These are phyloP conservation scores for Microtus richardsoni DNA, from an alignment of 2,113 vertebrate genomes.

Conservation along the genomic window DNA sequence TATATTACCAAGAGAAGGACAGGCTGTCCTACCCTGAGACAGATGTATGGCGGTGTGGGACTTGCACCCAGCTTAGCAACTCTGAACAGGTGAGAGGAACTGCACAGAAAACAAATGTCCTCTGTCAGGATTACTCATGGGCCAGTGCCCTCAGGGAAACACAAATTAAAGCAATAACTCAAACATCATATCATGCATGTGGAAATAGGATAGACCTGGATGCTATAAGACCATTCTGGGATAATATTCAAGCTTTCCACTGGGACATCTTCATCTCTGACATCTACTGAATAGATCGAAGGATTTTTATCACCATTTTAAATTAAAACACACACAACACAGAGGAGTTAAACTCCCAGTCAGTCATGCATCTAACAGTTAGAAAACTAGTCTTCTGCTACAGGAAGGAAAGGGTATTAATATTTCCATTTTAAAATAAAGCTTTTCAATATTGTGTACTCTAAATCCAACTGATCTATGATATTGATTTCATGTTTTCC, in stretches of 20 bases:
- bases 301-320: neutral
- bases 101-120: conserved; percentile 56
- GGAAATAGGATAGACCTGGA: conserved; percentile 32
- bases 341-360: neutral
- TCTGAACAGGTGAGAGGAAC: neutral
- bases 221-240: conserved; percentile 38
- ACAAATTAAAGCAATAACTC: conserved; percentile 74
- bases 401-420: neutral
- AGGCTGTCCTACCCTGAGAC: neutral
- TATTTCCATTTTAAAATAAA: neutral
- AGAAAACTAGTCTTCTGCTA: neutral
- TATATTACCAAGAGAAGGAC: neutral
- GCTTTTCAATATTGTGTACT: neutral
- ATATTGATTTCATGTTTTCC: neutral
- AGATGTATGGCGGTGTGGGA: neutral
- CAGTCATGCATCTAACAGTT: neutral
- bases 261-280: conserved; percentile 2
- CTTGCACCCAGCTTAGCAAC: neutral
- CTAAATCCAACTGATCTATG: neutral
- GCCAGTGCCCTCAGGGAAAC: conserved; percentile 51
- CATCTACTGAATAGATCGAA: conserved; percentile 35
- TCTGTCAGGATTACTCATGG: conserved; percentile 51
- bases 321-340: neutral
- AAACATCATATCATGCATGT: conserved; percentile 56
- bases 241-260: conserved; percentile 1